Evolutionary conservation across 2,888 invertebrate species (phyloP), one percentile per base, ranked within the genome.

Genomic region (Noctua comes): DNA sequence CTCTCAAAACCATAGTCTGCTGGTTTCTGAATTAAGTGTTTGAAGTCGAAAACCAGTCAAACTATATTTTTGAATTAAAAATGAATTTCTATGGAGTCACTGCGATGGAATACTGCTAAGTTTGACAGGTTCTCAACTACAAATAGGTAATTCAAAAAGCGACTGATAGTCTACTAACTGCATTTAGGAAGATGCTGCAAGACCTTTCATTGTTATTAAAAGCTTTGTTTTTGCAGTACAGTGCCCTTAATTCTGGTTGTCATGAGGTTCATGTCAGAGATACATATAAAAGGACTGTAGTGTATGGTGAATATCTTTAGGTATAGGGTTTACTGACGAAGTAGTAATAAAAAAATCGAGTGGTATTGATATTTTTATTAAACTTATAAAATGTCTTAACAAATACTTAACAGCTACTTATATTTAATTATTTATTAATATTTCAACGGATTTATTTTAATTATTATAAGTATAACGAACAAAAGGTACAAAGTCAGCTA

Each of bases 301-400:
- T 27, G 7, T 27, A 1, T 31, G 27, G 18, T 7, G 8, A 16
- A 31, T 31, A 59, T 18, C 18, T 27, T 31, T 3, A 31, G 18
- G 18, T 7, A 18, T 31, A 8, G 62, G 7, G 18, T 27, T 31
- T 62, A 62, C 18, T 10, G 27, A n/a, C 2, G 31, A 59, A 59
- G 7, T 31, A 18, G 6, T 10, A 27, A 68, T 18, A 1, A 36
- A 54, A 70, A 40, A 70, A 18, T 10, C 13, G 24, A 21, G 10
- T n/a, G 1, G 13, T 59, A n/a, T 43, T 62, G 21, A 48, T 54
- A 65, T 84, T 84, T 86, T 87, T 82, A 76, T 80, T 82, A 82
- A 82, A 68, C 78, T 76, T 80, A 68, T 77, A 78, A 82, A 86
- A 54, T 43, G 31, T 76, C 57, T 59, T 83, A 75, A 73, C 46